phyloP scores from a whole-genome alignment of 1,140 invertebrate genomes.

The Melanaphis sacchari region DNA sequence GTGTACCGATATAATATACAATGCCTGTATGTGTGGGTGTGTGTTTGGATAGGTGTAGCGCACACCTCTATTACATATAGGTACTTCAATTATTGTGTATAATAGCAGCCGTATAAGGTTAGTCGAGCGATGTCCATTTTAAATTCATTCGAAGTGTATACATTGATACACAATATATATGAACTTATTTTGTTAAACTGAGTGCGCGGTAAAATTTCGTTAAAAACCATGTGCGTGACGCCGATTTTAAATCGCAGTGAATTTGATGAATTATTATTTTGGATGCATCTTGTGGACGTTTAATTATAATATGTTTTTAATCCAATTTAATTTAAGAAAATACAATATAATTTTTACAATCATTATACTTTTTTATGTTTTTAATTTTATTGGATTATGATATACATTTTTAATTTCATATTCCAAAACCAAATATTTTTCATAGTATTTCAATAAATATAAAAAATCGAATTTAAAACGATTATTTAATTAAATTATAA shows the following conservation, averaged over 20 bases:
- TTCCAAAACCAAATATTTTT: too few species aligned
- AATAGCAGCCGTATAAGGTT: neutral
- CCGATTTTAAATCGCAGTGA: neutral
- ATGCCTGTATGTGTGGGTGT: neutral
- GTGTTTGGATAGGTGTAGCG: neutral
- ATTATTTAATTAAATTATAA: too few species aligned
- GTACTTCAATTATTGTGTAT: neutral
- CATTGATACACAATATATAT: neutral
- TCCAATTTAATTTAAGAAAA: too few species aligned
- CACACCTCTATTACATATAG: neutral
- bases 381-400: too few species aligned
- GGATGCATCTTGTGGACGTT: too few species aligned
- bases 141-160: neutral
- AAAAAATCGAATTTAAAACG: too few species aligned
- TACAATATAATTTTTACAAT: too few species aligned
- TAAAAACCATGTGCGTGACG: neutral
- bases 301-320: neutral
- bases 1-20: neutral
- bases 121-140: neutral
- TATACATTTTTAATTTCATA: too few species aligned
- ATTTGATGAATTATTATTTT: too few species aligned
- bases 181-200: too few species aligned
- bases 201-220: neutral
- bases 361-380: too few species aligned
- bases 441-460: too few species aligned